Percentiles rank a stretch among this genome's conserved stretches.
Evolutionary conservation across 2,888 invertebrate genomes (phyloP).

Genomic region (Coelopa pilipes): DNA sequence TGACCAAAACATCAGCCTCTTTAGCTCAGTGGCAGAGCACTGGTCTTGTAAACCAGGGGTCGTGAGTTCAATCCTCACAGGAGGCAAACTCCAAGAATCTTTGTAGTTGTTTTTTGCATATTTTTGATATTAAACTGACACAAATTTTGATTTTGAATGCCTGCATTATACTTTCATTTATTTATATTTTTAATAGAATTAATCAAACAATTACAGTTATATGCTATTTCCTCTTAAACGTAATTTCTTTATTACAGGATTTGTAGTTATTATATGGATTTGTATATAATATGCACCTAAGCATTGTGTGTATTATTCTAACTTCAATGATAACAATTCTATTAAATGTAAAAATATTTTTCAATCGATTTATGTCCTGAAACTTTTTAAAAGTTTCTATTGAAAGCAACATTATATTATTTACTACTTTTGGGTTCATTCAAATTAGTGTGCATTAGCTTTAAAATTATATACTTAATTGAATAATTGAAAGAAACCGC

Average conservation of each 20-base stretch:
- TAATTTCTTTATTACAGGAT: conserved; percentile 2
- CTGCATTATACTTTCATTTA: neutral
- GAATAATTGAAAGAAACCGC: too few relatives aligned
- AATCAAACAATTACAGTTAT: neutral
- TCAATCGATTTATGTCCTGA: neutral
- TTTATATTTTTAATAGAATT: conserved; percentile 2
- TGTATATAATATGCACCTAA: conserved; percentile 7
- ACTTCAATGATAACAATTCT: conserved; percentile 4
- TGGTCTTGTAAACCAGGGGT: conserved; percentile 54
- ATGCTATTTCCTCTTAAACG: neutral
- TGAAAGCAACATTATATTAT: too few relatives aligned
- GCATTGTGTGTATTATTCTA: conserved; percentile 7
- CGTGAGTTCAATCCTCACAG: conserved; percentile 54
- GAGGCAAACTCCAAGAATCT: conserved; percentile 43
- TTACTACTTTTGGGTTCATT: too few relatives aligned
- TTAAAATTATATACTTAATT: too few relatives aligned
- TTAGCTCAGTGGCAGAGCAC: conserved; percentile 54
- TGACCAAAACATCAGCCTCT: conserved; percentile 35
- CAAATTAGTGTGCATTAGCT: too few relatives aligned
- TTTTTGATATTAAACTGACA: neutral
- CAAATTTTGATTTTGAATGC: conserved; percentile 5
- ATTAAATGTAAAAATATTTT: conserved; percentile 7
- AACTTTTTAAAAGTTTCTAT: neutral
- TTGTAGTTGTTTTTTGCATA: conserved; percentile 11
- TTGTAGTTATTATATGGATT: neutral